Percentiles rank a stretch among this genome's conserved stretches.
phyloP scores from a whole-genome alignment of 2,797 vertebrate species.

The Antennarius maculatus region DNA sequence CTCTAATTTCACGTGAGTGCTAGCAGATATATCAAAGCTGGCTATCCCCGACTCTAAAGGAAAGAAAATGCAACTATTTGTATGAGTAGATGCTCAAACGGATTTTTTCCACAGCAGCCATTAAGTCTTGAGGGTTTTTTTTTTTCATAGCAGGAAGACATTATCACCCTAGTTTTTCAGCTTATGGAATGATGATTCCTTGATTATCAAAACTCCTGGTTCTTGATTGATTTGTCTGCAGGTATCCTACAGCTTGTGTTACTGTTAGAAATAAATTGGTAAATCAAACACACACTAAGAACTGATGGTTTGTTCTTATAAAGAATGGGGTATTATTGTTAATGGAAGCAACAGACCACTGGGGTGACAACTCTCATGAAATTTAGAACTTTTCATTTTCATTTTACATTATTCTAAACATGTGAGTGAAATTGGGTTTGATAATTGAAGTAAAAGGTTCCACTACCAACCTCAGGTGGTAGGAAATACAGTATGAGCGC shows the following conservation, averaged over 20 bases:
- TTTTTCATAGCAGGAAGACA: not conserved
- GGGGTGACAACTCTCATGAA: not conserved
- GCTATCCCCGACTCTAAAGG: too few species aligned
- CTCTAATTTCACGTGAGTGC: too few species aligned
- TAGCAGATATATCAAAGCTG: too few species aligned
- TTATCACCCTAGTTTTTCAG: not conserved
- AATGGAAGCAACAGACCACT: not conserved
- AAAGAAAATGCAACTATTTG: too few species aligned
- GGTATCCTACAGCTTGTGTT: not conserved
- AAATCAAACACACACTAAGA: not conserved
- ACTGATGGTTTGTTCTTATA: conserved; percentile 28
- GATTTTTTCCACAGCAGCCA: not conserved
- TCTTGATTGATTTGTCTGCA: too few species aligned
- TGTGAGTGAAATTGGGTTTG: too few species aligned
- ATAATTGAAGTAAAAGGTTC: not conserved
- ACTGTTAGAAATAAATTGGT: conserved; percentile 6
- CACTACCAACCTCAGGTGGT: conserved; percentile 1
- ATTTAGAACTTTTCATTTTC: too few species aligned
- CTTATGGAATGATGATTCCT: not conserved
- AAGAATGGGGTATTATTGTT: conserved; percentile 23
- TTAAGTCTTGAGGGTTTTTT: not conserved
- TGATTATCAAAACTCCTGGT: too few species aligned
- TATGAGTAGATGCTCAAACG: too few species aligned
- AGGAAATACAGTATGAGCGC: too few species aligned
- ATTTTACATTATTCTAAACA: too few species aligned